Percentiles rank a stretch among this genome's conserved stretches.
These are phyloP conservation scores for Candoia aspera DNA, from an alignment of 2,113 vertebrate species.

Conservation along the genomic window DNA sequence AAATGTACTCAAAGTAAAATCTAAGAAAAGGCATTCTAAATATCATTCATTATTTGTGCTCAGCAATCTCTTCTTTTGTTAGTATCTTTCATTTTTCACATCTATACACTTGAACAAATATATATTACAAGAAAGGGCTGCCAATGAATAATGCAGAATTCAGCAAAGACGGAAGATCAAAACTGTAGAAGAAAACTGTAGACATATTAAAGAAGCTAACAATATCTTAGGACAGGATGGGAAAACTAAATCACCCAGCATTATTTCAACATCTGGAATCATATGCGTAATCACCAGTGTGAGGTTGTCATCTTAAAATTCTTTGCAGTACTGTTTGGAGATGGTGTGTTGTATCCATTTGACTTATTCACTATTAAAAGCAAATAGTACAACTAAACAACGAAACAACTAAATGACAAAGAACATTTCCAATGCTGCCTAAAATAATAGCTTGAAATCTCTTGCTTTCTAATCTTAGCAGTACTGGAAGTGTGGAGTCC, in stretches of 20 bases:
- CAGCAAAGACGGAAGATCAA: not conserved
- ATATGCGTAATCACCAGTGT: not conserved
- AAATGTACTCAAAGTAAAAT: not conserved
- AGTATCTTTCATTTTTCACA: constrained; percentile 1
- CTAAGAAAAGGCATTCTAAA: not conserved
- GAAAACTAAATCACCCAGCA: not conserved
- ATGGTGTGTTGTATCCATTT: not conserved
- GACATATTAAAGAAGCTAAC: not conserved
- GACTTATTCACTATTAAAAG: not conserved
- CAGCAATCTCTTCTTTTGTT: not conserved
- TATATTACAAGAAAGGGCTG: not conserved
- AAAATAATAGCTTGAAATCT: not conserved
- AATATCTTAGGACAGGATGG: not conserved
- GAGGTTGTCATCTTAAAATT: not conserved
- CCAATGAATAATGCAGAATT: not conserved
- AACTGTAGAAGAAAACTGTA: not conserved
- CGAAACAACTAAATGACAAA: not conserved
- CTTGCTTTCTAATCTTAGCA: not conserved
- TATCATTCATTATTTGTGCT: not conserved
- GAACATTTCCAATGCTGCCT: not conserved
- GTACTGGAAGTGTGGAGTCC: not conserved
- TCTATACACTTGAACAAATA: not conserved
- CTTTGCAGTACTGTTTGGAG: not conserved
- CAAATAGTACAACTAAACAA: not conserved
- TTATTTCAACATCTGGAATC: not conserved